Evolutionary conservation across 1,140 invertebrate genomes (phyloP), one percentile per base, ranked within the genome.

Genomic region (Luehdorfia chinensis): DNA sequence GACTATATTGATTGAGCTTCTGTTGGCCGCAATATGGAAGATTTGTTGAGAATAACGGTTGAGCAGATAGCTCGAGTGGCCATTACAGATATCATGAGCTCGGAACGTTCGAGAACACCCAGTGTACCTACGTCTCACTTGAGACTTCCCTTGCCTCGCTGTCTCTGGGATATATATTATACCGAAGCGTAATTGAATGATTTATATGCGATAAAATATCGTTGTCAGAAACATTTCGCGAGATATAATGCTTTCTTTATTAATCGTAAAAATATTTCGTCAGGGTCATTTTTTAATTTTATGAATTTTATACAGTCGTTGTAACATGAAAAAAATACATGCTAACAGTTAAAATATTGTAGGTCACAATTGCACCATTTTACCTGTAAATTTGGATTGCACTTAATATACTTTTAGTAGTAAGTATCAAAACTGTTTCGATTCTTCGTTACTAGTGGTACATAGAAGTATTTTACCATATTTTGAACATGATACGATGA

Each of bases 31-130:
- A 79, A 69, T 79, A 76, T 73, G 68, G 67, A 51, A 67, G 73
- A 79, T 79, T 79, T 79, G 75, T 79, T 70, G 75, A 65, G 73
- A 79, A 76, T 79, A 79, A 71, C 71, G 73, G 65, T 65, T 63
- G 69, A 71, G 62, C 69, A 64, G 64, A 67, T 67, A 64, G 56
- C 66, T 77, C 74, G 66, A 77, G 73, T 77, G 69, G 71, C 76
- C 74, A 77, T 80, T 80, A 80, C 72, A 66, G 76, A 80, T 79
- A 75, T 75, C 66, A 68, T 65, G 64, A 65, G 70, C 65, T 70
- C 50, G 50, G 56, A 58, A 48, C 56, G 60, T 67, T 64, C 52
- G 66, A 53, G 51, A 59, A 62, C 56, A 58, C 49, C 53, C 56
- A 43, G 25, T 43, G 44, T 54, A 58, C 60, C 62, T 71, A 69